Evolutionary conservation across 2,888 invertebrate species (phyloP), one percentile per base, ranked within the genome.

Genomic region (Diplazon laetatorius): DNA sequence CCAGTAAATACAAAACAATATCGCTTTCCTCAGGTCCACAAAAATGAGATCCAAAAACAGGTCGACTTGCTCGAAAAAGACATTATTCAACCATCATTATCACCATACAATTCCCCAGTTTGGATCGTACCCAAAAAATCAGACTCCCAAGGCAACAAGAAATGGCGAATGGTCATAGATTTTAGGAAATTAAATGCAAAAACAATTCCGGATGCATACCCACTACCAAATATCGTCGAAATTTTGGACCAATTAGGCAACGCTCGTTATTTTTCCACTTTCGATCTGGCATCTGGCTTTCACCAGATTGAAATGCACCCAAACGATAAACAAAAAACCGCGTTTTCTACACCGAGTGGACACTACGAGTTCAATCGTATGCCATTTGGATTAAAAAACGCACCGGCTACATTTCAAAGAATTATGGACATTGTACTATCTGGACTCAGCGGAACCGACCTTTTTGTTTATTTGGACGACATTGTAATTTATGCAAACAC

Each of bases 121-220:
- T 46, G 46, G 44, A 44, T 44, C 14, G 44, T 44, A 6, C 14
- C 44, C 3, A 44, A 44, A 44, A 44, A 44, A 12, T 16, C 46
- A 8, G 46, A 46, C 6, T 46, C 46, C 9, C 16, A 46, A 5
- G 46, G 46, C 14, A 46, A 46, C 18, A 46, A 46, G 18, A 16
- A 18, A 8, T 46, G 46, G n/a, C n/a, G n/a, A n/a, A n/a, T n/a
- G n/a, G n/a, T n/a, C n/a, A n/a, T n/a, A n/a, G n/a, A n/a, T n/a
- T n/a, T n/a, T n/a, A n/a, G n/a, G n/a, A n/a, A n/a, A n/a, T n/a
- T n/a, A n/a, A n/a, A n/a, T n/a, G n/a, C 57, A 9, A 76, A 73
- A 70, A 77, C 74, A 10, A 59, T 25, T 6, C 60, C 65, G 2
- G 74, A 77, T n/a, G 74, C 16, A 46, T 18, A 46, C 16, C 71